Percentiles rank a stretch among this genome's conserved stretches.
Evolutionary conservation across 2,888 invertebrate species (phyloP).

Genomic region (Antheraea assamensis): DNA sequence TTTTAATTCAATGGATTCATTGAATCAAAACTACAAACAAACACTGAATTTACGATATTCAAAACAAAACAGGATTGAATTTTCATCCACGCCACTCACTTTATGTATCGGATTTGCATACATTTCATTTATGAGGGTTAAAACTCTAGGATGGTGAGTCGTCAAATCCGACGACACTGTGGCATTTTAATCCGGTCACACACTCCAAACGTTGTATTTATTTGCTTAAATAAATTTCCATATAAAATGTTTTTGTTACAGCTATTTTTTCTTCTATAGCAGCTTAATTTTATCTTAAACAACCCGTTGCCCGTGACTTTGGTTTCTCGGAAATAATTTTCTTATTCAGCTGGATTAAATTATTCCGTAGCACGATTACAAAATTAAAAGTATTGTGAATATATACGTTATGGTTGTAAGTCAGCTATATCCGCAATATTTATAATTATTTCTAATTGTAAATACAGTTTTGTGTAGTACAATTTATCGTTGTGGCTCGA

Average conservation of each 20-base stretch:
- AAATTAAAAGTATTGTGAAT: no score
- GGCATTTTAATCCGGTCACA: slow-evolving; percentile 1
- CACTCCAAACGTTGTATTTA: neutral
- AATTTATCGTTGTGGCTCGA: no score
- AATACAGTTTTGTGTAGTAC: no score
- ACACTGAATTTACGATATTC: neutral
- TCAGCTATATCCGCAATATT: no score
- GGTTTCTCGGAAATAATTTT: no score
- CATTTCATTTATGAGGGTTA: slow-evolving; percentile 20
- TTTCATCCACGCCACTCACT: slow-evolving; percentile 8
- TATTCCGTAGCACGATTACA: no score
- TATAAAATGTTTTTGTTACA: neutral
- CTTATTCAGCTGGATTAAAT: no score
- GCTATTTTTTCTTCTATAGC: neutral
- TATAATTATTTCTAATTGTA: no score
- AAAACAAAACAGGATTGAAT: neutral
- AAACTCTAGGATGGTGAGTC: neutral
- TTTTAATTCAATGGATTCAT: no score
- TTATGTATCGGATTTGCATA: slow-evolving; percentile 22
- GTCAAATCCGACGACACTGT: neutral
- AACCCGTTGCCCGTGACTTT: no score
- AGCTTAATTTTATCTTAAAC: no score
- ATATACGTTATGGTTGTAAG: no score
- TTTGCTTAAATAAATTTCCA: neutral
- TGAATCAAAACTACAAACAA: neutral